Percentiles rank a stretch among this genome's conserved stretches.
phyloP scores from a whole-genome alignment of 2,888 invertebrate genomes.

The Brenthis daphne region DNA sequence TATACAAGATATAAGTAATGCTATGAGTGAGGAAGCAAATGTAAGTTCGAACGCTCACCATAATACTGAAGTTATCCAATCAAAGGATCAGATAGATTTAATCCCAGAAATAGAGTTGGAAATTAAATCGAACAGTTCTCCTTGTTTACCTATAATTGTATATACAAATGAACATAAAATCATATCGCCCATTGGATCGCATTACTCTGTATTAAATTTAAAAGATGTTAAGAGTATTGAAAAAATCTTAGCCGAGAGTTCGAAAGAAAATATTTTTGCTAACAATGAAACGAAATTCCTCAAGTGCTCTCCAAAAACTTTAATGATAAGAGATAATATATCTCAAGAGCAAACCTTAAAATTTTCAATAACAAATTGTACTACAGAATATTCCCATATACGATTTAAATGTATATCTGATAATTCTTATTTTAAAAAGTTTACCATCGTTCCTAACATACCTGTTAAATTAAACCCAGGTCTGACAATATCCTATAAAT shows the following conservation, averaged over 20 bases:
- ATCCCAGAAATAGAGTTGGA: conserved; percentile 43
- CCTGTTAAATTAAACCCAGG: conserved; percentile 62
- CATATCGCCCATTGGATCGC: conserved; percentile 52
- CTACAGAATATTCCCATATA: conserved; percentile 51
- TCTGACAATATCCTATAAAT: conserved; percentile 51
- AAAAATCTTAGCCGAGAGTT: conserved; percentile 27
- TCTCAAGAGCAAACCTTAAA: conserved; percentile 51
- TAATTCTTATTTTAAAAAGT: conserved; percentile 47
- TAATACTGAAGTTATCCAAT: conserved; percentile 55
- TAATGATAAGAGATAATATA: conserved; percentile 48
- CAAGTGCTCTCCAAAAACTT: conserved; percentile 50
- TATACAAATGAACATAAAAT: conserved; percentile 58
- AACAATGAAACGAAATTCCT: conserved; percentile 48
- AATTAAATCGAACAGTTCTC: conserved; percentile 29
- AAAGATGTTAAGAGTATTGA: conserved; percentile 32
- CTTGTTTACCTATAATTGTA: conserved; percentile 51
- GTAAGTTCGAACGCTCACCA: conserved; percentile 49
- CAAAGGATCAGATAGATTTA: conserved; percentile 29
- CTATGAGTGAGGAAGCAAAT: conserved; percentile 40
- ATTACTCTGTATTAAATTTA: conserved; percentile 44
- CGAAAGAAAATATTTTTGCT: conserved; percentile 45
- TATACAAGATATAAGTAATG: conserved; percentile 11
- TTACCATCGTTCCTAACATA: conserved; percentile 53
- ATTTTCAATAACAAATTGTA: conserved; percentile 59
- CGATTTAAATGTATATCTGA: conserved; percentile 58